Evolutionary conservation across 2,113 vertebrate genomes (phyloP).

Genomic region (Blennius ocellaris): DNA sequence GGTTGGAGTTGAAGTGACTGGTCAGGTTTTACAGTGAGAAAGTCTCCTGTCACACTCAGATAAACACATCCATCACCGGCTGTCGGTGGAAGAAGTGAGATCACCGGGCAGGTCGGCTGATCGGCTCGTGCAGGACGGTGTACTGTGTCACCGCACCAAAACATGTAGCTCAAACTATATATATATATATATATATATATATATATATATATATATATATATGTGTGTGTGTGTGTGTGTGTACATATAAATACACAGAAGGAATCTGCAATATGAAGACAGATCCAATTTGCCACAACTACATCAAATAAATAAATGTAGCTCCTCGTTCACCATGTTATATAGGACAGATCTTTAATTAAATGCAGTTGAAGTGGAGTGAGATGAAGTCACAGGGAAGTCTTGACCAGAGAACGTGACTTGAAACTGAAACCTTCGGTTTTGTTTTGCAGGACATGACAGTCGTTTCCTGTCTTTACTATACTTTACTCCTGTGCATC

Average conservation of each 20-base stretch:
- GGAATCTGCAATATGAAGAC: not conserved
- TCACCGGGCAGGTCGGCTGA: constrained; percentile 7
- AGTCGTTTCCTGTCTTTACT: constrained; percentile 27
- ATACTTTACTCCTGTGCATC: constrained; percentile 2
- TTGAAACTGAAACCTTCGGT: constrained; percentile 43
- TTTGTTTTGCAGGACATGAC: constrained; percentile 24
- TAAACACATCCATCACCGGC: not conserved
- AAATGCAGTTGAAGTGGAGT: constrained; percentile 25
- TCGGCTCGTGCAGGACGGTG: constrained; percentile 1
- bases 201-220: too few relatives aligned
- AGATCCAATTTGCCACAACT: not conserved
- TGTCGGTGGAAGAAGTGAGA: constrained; percentile 52
- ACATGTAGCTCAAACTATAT: constrained; percentile 11
- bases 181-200: too few relatives aligned
- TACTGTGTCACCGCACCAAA: constrained; percentile 28
- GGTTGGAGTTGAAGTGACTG: too few relatives aligned
- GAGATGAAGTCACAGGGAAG: constrained; percentile 4
- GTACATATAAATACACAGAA: too few relatives aligned
- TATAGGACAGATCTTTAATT: constrained; percentile 14
- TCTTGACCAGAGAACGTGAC: constrained; percentile 38
- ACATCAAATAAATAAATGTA: constrained; percentile 1
- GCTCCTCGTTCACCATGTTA: not conserved
- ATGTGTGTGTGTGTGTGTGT: too few relatives aligned
- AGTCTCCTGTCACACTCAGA: not conserved
- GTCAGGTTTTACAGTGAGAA: too few relatives aligned